Conservation (phyloP, 2,888 invertebrate genomes). For the Caenorhabditis zanzibari region DNA sequence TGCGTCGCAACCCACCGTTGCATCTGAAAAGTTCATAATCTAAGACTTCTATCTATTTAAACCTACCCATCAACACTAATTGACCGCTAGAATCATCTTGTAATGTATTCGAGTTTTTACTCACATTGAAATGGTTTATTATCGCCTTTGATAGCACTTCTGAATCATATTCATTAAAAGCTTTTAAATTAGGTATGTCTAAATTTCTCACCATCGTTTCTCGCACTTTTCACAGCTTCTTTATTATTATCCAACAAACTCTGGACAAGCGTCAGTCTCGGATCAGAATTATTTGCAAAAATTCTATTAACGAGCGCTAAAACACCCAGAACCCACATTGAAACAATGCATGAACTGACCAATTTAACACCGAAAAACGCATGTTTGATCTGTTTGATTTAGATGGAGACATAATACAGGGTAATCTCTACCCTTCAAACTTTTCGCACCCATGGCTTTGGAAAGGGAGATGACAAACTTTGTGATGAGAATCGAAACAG, state of each 20-base stretch:
- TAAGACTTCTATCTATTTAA: no score
- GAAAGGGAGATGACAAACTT: background rate
- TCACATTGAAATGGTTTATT: background rate
- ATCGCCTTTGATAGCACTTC: slow-evolving; percentile 4
- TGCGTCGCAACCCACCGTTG: slow-evolving; percentile 30
- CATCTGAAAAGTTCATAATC: slow-evolving; percentile 24
- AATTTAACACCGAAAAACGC: background rate
- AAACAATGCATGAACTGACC: background rate
- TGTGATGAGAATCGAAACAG: slow-evolving; percentile 19
- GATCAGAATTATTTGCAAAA: background rate
- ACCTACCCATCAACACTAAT: slow-evolving; percentile 43
- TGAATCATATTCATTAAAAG: no score
- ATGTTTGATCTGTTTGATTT: slow-evolving; percentile 20
- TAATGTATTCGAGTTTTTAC: background rate
- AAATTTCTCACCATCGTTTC: slow-evolving; percentile 10
- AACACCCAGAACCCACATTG: background rate
- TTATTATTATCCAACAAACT: slow-evolving; percentile 27
- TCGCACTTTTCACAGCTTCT: background rate
- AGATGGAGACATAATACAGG: background rate
- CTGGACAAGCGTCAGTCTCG: background rate
- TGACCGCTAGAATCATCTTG: slow-evolving; percentile 1
- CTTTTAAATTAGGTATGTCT: no score
- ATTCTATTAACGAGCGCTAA: background rate
- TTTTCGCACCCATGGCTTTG: slow-evolving; percentile 24
- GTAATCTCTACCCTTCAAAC: slow-evolving; percentile 22